Conservation (phyloP, 2,888 invertebrate species). For the Gymnosoma rotundatum region DNA sequence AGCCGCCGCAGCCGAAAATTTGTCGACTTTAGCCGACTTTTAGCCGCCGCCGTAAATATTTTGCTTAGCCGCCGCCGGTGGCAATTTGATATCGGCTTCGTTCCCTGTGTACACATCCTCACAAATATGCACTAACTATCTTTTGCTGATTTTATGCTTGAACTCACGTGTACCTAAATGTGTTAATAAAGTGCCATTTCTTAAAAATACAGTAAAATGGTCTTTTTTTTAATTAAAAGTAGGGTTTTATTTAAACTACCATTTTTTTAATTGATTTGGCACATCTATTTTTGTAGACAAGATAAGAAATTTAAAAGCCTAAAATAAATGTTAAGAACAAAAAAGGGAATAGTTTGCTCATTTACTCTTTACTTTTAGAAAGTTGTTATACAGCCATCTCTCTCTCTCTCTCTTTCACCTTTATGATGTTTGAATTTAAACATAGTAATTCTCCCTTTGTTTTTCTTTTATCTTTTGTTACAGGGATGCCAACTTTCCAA, state of each 20-base stretch:
- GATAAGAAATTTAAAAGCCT: neutral
- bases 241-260: too few relatives aligned
- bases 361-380: neutral
- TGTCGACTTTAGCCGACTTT: too few relatives aligned
- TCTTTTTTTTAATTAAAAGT: too few relatives aligned
- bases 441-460: neutral
- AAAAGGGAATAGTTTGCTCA: neutral
- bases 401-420: neutral
- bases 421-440: neutral
- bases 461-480: slow-evolving; percentile 8
- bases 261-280: neutral
- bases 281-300: slow-evolving; percentile 5
- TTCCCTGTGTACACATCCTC: too few relatives aligned
- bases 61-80: too few relatives aligned
- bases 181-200: neutral
- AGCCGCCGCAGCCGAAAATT: too few relatives aligned
- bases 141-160: neutral
- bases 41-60: too few relatives aligned
- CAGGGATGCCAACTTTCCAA: too few relatives aligned
- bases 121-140: too few relatives aligned
- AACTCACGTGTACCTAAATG: slow-evolving; percentile 16
- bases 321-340: neutral
- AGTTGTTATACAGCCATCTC: slow-evolving; percentile 16
- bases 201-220: too few relatives aligned
- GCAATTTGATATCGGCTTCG: too few relatives aligned